A percentile compares a stretch with the other conserved stretches of the same genome.
phyloP scores from a whole-genome alignment of 2,113 vertebrate genomes.

The Nipponia nippon region DNA sequence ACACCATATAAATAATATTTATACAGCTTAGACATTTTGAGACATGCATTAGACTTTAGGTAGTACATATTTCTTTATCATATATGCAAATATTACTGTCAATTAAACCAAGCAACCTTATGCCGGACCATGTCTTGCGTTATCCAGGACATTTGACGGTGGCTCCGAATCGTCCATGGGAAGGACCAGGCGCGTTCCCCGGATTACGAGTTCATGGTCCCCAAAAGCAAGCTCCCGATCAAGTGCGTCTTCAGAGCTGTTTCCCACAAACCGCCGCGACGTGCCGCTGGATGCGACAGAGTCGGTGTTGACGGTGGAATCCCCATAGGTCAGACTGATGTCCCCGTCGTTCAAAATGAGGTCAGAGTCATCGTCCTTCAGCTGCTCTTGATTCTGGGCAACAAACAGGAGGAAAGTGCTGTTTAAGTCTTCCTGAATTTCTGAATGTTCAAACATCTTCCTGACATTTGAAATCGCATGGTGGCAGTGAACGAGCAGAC shows the following conservation, averaged over 20 bases:
- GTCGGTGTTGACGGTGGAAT: conserved; percentile 86
- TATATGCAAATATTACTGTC: conserved; percentile 73
- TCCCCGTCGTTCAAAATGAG: conserved; percentile 93
- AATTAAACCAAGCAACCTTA: conserved; percentile 64
- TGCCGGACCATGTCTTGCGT: conserved; percentile 72
- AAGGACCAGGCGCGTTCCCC: conserved; percentile 91
- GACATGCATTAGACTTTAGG: conserved; percentile 82
- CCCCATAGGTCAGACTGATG: conserved; percentile 90
- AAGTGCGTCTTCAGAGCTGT: conserved; percentile 79
- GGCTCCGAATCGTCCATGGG: conserved; percentile 96
- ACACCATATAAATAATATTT: conserved; percentile 81
- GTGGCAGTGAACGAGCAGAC: neutral
- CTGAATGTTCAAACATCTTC: too few relatives aligned
- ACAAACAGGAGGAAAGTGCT: neutral
- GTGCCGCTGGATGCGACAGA: conserved; percentile 42
- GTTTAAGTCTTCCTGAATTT: neutral
- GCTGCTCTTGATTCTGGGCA: conserved; percentile 88
- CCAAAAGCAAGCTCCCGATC: conserved; percentile 87
- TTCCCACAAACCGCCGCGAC: conserved; percentile 68
- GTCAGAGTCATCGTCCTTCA: conserved; percentile 96
- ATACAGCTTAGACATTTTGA: conserved; percentile 79
- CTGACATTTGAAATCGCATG: fast-evolving
- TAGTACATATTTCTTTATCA: conserved; percentile 76
- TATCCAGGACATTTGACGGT: conserved; percentile 76
- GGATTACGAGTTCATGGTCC: conserved; percentile 91